Base-by-base conservation (phyloP, 53 echinoderm and acorn worm species). In the Paracentrotus lividus region DNA sequence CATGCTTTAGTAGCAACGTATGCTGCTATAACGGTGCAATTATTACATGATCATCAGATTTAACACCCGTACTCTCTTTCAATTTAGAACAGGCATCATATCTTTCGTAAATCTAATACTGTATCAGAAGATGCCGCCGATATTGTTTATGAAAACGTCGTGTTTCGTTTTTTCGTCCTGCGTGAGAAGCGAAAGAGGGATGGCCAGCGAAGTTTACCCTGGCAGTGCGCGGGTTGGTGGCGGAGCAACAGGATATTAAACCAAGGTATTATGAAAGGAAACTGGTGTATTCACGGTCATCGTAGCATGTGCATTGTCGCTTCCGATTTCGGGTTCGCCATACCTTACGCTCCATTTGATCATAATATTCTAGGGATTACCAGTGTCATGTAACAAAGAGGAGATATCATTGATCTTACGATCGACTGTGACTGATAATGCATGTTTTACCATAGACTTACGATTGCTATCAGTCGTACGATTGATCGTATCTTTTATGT, bases 191-290 rank as follows among this genome's bases (percentile, higher is more conserved):
- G n/a, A 13, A 47, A 81, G 81, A 7, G 27, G n/a, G n/a, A 45
- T 81, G 26, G 42, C 26, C 44, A n/a, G n/a, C n/a, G n/a, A n/a
- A n/a, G n/a, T 81, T 14, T 81, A n/a, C 47, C 47, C 26, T 26
- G 42, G n/a, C 24, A 24, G 49, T 45, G 81, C 81, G 9, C 33
- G 47, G 47, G 27, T 81, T 81, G 26, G n/a, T n/a, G n/a, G n/a
- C n/a, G n/a, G n/a, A n/a, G 24, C 81, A 45, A 81, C 81, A 45
- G 81, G 81, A 81, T 81, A 81, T 81, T 81, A 45, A 81, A 21
- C 47, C n/a, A 45, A 24, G 45, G 81, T 81, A 49, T 81, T 81
- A 26, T n/a, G 81, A 81, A 47, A 44, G 81, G 81, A 81, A 81
- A 81, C 81, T 81, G n/a, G 81, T 81, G 81, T 81, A 81, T 81